Base-by-base conservation (phyloP, 2,797 vertebrate species). In the Coranthus polyacanthus region DNA sequence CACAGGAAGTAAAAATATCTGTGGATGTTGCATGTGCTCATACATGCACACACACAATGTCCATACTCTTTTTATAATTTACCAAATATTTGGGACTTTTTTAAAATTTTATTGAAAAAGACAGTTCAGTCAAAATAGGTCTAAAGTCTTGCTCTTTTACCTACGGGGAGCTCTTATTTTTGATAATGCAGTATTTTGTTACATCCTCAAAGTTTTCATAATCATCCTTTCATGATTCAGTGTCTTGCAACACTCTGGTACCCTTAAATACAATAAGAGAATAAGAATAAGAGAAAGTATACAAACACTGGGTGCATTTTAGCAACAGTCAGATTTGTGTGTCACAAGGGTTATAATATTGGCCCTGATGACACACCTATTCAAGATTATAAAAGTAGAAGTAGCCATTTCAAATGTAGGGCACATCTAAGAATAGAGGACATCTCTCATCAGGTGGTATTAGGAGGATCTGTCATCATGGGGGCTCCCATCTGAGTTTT, bases 401-500 rank as follows among this genome's bases (percentile, higher is more conserved):
- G 68, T 56, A 72, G n/a, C 57, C 47, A 49, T 71, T 75, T 81
- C 4, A 77, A 82, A 86, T 61, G 51, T 57, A 66, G 59, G 69
- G 62, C 68, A 68, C 41, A 59, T 50, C 65, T 79, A 56, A 78
- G 50, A 76, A 68, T 41, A 70, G 68, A 75, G 26, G 54, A 76
- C 59, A 62, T 70, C 60, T 72, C 66, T 11, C 90, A 84, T 32
- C 15, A 34, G 65, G 53, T 62, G 41, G 70, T 93, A 95, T 92
- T 97, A 98, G 65, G 97, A 99, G 49, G 97, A 98, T 36, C 97
- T 94, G 75, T 99, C 98, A 0, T 99, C 98, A 0, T 99, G 97
- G 17, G 97, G 97, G 82, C 98, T 99, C 61, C 97, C 98, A 0
- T 99, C 98, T 0, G 98, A 99, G 88, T 99, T 99, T 74, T 99